Evolutionary conservation across 2,797 vertebrate species (phyloP).

Genomic region (Thamnophis elegans): DNA sequence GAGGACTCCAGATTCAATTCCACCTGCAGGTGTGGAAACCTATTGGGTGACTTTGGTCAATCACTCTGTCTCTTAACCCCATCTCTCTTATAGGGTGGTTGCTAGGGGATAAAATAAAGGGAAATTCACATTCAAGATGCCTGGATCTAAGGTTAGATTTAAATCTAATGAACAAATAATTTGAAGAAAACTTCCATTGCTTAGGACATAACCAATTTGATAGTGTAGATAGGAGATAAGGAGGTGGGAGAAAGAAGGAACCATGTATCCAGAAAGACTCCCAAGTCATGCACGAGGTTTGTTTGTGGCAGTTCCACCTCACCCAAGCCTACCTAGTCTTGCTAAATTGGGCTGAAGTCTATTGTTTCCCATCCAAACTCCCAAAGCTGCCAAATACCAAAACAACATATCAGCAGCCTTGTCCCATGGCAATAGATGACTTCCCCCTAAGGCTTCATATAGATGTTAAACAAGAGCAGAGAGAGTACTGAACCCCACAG

Average conservation of each 20-base stretch:
- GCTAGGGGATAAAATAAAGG: background rate
- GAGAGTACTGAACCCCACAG: background rate
- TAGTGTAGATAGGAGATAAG: background rate
- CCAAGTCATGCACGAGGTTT: background rate
- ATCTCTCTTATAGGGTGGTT: background rate
- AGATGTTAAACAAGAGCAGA: background rate
- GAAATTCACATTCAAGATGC: background rate
- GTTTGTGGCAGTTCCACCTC: background rate
- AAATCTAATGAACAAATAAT: background rate
- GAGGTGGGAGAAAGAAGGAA: background rate
- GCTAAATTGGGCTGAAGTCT: background rate
- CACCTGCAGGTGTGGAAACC: background rate
- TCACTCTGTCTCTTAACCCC: background rate
- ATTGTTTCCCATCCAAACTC: background rate
- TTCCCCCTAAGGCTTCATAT: background rate
- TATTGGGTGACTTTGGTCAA: background rate
- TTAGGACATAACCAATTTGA: background rate
- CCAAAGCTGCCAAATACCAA: background rate
- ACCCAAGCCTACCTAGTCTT: background rate
- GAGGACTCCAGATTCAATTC: background rate
- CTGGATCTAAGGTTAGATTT: background rate
- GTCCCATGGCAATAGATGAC: background rate
- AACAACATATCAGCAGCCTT: background rate
- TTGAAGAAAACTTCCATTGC: background rate
- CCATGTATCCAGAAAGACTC: background rate